Conservation (phyloP, 2,888 invertebrate species). For the Agonopterix arenella region DNA sequence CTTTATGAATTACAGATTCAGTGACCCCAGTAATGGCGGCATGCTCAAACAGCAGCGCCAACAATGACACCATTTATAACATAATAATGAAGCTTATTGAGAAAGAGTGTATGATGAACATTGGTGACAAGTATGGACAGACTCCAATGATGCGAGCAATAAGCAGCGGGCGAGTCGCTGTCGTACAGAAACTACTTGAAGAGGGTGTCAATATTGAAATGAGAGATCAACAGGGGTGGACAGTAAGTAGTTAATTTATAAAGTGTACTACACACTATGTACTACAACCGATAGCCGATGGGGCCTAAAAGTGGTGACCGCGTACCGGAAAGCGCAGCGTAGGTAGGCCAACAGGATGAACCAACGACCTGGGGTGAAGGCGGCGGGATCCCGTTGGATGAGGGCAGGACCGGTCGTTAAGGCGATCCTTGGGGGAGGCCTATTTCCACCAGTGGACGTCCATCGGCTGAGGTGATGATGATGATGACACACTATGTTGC, state of each 20-base stretch:
- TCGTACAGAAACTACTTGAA: constrained; percentile 73
- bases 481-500: too few species aligned
- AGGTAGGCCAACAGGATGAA: too few species aligned
- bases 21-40: constrained; percentile 79
- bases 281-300: too few species aligned
- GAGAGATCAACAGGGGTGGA: constrained; percentile 79
- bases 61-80: constrained; percentile 49
- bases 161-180: constrained; percentile 63
- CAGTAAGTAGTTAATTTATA: constrained; percentile 74
- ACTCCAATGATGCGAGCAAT: constrained; percentile 81
- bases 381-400: too few species aligned
- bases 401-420: too few species aligned
- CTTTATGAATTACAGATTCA: constrained; percentile 62
- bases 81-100: constrained; percentile 71
- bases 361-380: too few species aligned
- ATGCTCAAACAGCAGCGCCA: constrained; percentile 76
- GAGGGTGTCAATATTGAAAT: constrained; percentile 72
- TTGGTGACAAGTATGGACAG: constrained; percentile 75
- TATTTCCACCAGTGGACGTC: too few species aligned
- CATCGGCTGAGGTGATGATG: too few species aligned
- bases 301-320: too few species aligned
- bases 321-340: too few species aligned
- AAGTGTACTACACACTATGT: too few species aligned
- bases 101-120: constrained; percentile 70
- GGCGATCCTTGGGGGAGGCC: too few species aligned